Evolutionary conservation across 2,888 invertebrate genomes (phyloP), one percentile per base, ranked within the genome.

Genomic region (Phengaris alcon): DNA sequence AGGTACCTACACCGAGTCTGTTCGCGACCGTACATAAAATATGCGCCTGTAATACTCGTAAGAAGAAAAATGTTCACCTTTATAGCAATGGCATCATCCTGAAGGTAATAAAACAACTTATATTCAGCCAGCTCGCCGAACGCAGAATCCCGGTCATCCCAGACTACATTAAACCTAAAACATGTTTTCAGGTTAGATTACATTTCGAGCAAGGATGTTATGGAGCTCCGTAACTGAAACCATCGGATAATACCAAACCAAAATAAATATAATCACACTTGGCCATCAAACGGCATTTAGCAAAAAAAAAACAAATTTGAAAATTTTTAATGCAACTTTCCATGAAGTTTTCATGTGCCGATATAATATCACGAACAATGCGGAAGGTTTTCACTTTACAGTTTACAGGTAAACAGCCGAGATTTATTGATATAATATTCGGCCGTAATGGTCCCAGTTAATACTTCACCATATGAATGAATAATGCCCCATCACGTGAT

Each of bases 71-170:
- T 22, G 7, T 52, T 78, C 83, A 93, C 93, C 84, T 96, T 95
- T 0, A 98, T 93, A 75, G 97, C 95, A 74, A 98, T 94, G 0
- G 96, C 97, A 84, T 98, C 97, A 84, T 98, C 97, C 75, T 95
- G 95, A 44, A 98, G 91, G 86, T 96, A 97, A 87, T 97, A 98
- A 82, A 96, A 91, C 75, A 98, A 87, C 82, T 96, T 95, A 85
- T 96, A 97, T 85, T 95, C 91, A 76, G 90, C 88, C n/a, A 95
- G 85, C 79, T 95, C 95, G 0, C 94, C 95, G 77, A 88, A 90
- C 77, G 94, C 94, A 0, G 91, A 89, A 77, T 94, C 94, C 55
- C 95, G 93, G 79, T 95, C 95, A 82, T 96, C 95, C 95, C 96
- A 96, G 6, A 95, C 93, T 13, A 95, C 95, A 79, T 95, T 93